Percentiles rank a stretch among this genome's conserved stretches.
phyloP scores from a whole-genome alignment of 2,797 vertebrate species.

The Limosa lapponica region DNA sequence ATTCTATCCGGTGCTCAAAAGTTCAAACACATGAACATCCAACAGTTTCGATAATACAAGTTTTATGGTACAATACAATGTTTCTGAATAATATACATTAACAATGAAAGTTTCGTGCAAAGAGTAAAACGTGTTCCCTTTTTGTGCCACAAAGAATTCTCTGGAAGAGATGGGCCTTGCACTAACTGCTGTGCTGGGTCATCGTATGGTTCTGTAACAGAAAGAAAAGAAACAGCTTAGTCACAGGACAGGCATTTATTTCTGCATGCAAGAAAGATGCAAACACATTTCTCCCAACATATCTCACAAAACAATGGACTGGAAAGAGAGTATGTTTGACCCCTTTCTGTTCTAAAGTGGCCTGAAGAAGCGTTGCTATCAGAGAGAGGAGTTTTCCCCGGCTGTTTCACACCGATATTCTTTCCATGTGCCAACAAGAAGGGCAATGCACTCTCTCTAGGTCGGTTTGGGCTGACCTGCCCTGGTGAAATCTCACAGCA shows the following conservation, averaged over 20 bases:
- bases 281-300: not conserved
- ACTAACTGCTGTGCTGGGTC: slow-evolving; percentile 99
- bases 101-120: slow-evolving; percentile 92
- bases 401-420: not conserved
- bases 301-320: not conserved
- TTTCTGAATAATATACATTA: slow-evolving; percentile 90
- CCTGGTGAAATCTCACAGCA: not conserved
- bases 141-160: slow-evolving; percentile 78
- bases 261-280: not conserved
- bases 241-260: slow-evolving; percentile 2
- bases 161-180: slow-evolving; percentile 75
- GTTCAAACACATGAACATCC: slow-evolving; percentile 87
- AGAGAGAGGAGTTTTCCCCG: not conserved
- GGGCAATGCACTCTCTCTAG: not conserved
- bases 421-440: not conserved
- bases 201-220: slow-evolving; percentile 93
- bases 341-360: not conserved
- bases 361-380: not conserved
- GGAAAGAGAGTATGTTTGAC: not conserved
- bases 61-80: slow-evolving; percentile 88
- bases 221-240: slow-evolving; percentile 48
- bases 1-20: slow-evolving; percentile 89
- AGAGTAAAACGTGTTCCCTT: slow-evolving; percentile 88
- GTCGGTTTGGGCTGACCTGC: not conserved
- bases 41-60: slow-evolving; percentile 85